A percentile compares a stretch with the other conserved stretches of the same genome.
phyloP scores from a whole-genome alignment of 2,113 vertebrate species.

The Asarcornis scutulata region DNA sequence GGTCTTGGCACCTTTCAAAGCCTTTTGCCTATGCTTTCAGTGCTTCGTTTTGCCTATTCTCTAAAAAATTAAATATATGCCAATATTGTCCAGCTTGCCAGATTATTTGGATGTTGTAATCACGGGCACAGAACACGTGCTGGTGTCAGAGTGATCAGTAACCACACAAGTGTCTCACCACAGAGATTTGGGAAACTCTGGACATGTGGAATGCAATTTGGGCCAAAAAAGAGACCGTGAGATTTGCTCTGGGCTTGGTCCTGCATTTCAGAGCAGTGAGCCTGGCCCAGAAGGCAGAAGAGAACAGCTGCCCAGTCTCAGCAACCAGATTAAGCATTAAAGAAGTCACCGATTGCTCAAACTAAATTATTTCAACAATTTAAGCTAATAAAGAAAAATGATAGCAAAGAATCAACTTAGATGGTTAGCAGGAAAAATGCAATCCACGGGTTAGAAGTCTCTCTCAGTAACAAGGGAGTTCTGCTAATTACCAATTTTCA shows the following conservation, averaged over 20 bases:
- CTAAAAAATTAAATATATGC: not conserved
- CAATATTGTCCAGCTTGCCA: not conserved
- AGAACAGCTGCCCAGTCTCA: not conserved
- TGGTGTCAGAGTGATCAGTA: not conserved
- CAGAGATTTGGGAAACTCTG: not conserved
- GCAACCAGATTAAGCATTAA: not conserved
- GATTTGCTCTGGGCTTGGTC: not conserved
- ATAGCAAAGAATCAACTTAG: not conserved
- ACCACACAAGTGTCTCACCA: not conserved
- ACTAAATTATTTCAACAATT: not conserved
- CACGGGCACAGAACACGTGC: not conserved
- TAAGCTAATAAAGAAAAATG: not conserved
- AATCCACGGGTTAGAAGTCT: not conserved
- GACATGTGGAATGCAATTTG: not conserved
- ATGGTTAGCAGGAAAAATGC: not conserved
- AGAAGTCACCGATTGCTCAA: not conserved
- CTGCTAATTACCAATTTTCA: not conserved
- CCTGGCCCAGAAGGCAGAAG: not conserved
- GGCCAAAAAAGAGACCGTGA: not conserved
- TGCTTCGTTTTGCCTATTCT: not conserved
- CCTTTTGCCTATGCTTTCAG: not conserved
- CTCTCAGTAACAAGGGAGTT: not conserved
- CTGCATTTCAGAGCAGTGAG: not conserved
- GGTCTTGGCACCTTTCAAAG: not conserved
- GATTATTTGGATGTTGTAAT: not conserved